Evolutionary conservation across 2,113 vertebrate genomes (phyloP).

Genomic region (Hepsetus odoe): DNA sequence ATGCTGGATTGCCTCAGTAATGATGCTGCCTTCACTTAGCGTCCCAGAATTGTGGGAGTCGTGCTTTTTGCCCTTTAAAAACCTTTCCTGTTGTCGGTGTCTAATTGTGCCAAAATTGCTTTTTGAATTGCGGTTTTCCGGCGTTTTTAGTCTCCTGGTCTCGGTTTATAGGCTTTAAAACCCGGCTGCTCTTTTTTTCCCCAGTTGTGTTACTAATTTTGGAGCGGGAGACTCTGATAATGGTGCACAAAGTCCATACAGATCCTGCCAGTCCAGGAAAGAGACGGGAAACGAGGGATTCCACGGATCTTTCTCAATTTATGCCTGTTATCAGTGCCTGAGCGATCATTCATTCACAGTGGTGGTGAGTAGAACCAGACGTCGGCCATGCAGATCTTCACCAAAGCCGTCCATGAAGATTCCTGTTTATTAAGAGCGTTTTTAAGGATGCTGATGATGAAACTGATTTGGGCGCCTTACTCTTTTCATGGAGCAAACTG

Average conservation of each 20-base stretch:
- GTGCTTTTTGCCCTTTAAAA: constrained; percentile 3
- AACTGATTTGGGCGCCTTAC: too few relatives aligned
- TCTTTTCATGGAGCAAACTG: too few relatives aligned
- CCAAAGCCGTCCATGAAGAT: too few relatives aligned
- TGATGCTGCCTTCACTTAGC: constrained; percentile 29
- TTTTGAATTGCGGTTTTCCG: constrained; percentile 29
- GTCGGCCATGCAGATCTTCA: too few relatives aligned
- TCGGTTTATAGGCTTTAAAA: constrained; percentile 15
- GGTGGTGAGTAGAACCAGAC: too few relatives aligned
- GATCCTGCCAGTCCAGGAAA: not conserved
- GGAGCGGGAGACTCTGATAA: not conserved
- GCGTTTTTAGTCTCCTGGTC: constrained; percentile 29
- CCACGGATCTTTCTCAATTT: not conserved
- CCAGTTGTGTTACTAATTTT: not conserved
- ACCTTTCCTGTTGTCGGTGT: constrained; percentile 5
- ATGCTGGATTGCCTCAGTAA: constrained; percentile 41
- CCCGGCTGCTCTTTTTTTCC: not conserved
- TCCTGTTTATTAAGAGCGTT: too few relatives aligned
- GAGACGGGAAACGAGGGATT: not conserved
- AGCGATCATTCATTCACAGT: not conserved
- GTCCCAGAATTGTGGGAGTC: constrained; percentile 4
- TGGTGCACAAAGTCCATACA: not conserved
- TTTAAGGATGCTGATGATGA: too few relatives aligned
- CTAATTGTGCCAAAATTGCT: constrained; percentile 47
- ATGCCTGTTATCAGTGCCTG: not conserved